A percentile compares a stretch with the other conserved stretches of the same genome.
phyloP scores from a whole-genome alignment of 2,888 invertebrate genomes.

The Eulithis prunata region DNA sequence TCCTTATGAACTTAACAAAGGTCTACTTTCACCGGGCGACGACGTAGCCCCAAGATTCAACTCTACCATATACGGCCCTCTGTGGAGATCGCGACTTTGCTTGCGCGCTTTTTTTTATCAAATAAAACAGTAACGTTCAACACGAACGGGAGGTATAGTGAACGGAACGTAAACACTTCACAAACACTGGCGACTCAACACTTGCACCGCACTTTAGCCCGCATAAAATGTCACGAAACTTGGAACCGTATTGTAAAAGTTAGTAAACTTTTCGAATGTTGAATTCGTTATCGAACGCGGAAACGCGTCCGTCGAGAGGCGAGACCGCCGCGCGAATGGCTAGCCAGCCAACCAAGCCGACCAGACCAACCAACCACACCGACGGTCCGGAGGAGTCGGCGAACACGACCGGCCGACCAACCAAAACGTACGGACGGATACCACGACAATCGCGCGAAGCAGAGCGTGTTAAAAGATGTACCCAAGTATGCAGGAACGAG shows the following conservation, averaged over 20 bases:
- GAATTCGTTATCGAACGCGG: constrained; percentile 53
- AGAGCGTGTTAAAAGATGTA: constrained; percentile 58
- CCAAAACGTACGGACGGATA: background rate
- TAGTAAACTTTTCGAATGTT: constrained; percentile 76
- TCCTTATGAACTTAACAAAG: constrained; percentile 83
- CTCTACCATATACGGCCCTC: constrained; percentile 76
- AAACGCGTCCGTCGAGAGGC: constrained; percentile 59
- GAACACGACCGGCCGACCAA: background rate
- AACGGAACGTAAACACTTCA: constrained; percentile 73
- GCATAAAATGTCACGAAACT: constrained; percentile 59
- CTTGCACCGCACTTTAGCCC: constrained; percentile 67
- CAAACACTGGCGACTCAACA: constrained; percentile 64
- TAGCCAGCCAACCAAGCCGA: too few species aligned
- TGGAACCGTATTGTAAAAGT: constrained; percentile 69
- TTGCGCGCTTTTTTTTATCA: constrained; percentile 72
- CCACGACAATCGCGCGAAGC: constrained; percentile 52
- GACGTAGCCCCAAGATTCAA: constrained; percentile 70
- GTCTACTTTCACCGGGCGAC: constrained; percentile 80
- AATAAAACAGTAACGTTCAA: constrained; percentile 79
- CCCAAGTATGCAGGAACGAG: constrained; percentile 42
- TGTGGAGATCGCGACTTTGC: constrained; percentile 68
- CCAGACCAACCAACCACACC: too few species aligned
- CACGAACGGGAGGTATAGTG: constrained; percentile 73
- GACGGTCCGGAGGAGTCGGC: too few species aligned
- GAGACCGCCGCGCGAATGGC: constrained; percentile 68